phyloP scores from a whole-genome alignment of 2,888 invertebrate genomes.

The Tricholauxania praeusta region DNA sequence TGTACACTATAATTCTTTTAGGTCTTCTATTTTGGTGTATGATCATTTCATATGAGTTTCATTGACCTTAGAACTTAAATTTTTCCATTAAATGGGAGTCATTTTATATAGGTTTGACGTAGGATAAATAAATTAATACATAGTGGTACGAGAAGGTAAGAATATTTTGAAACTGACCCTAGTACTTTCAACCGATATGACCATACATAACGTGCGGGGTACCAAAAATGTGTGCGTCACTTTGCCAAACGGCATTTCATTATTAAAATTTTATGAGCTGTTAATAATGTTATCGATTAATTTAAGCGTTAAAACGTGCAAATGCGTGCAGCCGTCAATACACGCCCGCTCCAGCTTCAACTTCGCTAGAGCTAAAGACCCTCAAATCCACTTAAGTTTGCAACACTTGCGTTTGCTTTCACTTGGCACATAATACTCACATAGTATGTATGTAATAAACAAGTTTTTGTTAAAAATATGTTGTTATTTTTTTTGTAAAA shows the following conservation, averaged over 20 bases:
- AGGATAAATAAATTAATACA: too few species aligned
- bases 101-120: too few species aligned
- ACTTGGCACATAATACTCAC: not conserved
- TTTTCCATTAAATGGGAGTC: too few species aligned
- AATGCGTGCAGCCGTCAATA: constrained; percentile 1
- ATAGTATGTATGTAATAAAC: constrained; percentile 12
- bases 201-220: too few species aligned
- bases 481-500: constrained; percentile 10
- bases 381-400: not conserved
- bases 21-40: too few species aligned
- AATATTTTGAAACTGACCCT: too few species aligned
- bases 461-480: not conserved
- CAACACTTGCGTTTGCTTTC: not conserved
- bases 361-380: not conserved
- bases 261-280: constrained; percentile 20
- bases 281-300: constrained; percentile 5
- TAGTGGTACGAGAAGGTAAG: too few species aligned
- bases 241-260: not conserved
- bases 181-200: not conserved
- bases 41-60: too few species aligned
- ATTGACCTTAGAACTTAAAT: too few species aligned
- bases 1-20: too few species aligned
- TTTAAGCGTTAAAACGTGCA: constrained; percentile 19
- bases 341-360: not conserved
- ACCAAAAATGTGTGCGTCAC: not conserved